Evolutionary conservation across 1,140 invertebrate species (phyloP).

Genomic region (Zaprionus lachaisei): DNA sequence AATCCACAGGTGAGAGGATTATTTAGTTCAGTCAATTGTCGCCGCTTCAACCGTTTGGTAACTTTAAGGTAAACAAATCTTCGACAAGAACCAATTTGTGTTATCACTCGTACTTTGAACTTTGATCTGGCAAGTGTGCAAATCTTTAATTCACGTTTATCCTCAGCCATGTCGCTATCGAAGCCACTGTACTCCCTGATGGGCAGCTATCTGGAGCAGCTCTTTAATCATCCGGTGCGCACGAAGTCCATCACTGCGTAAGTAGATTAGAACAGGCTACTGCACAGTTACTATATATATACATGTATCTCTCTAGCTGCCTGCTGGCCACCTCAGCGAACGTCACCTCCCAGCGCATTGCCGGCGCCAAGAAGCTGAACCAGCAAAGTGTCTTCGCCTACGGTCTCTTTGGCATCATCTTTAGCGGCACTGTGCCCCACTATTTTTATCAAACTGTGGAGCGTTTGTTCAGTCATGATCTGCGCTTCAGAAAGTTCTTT

Average conservation of each 20-base stretch:
- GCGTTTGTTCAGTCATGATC: slow-evolving; percentile 75
- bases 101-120: slow-evolving; percentile 74
- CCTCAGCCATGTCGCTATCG: slow-evolving; percentile 87
- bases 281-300: not conserved
- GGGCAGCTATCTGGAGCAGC: slow-evolving; percentile 88
- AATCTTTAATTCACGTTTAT: slow-evolving; percentile 10
- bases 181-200: slow-evolving; percentile 88
- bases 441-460: slow-evolving; percentile 89
- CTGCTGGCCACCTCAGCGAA: slow-evolving; percentile 88
- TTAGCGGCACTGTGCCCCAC: slow-evolving; percentile 90
- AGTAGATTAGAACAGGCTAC: slow-evolving; percentile 47
- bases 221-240: slow-evolving; percentile 89
- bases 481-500: slow-evolving; percentile 73
- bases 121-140: slow-evolving; percentile 41
- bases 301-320: slow-evolving; percentile 84
- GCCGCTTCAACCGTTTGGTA: slow-evolving; percentile 26
- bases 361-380: slow-evolving; percentile 86
- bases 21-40: slow-evolving; percentile 41
- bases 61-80: slow-evolving; percentile 2
- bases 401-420: slow-evolving; percentile 89
- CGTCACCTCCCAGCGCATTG: slow-evolving; percentile 88
- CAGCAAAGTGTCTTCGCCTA: slow-evolving; percentile 88
- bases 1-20: slow-evolving; percentile 46
- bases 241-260: slow-evolving; percentile 91
- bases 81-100: not conserved